A percentile compares a stretch with the other conserved stretches of the same genome.
Conservation (phyloP, 2,113 vertebrate genomes). For the Notothenia rossii region DNA sequence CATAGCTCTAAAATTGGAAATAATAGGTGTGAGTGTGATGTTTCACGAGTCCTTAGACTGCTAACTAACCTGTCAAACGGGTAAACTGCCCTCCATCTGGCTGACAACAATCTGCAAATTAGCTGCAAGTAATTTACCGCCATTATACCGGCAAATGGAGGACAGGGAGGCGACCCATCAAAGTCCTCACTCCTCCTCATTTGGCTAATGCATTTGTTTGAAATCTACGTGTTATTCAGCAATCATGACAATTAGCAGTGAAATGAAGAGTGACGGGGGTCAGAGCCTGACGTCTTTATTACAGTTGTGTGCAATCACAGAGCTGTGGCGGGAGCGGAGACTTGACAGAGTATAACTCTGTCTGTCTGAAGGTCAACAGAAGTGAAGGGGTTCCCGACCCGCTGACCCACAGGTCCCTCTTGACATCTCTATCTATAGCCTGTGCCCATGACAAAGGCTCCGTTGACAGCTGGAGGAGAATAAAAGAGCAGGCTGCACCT, state of each 20-base stretch:
- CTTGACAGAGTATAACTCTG: constrained; percentile 83
- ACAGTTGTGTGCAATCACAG: constrained; percentile 57
- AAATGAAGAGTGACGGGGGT: constrained; percentile 75
- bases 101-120: constrained; percentile 82
- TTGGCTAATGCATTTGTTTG: constrained; percentile 62
- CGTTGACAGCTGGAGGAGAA: constrained; percentile 60
- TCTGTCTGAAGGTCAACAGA: constrained; percentile 85
- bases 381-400: constrained; percentile 80
- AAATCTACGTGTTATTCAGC: constrained; percentile 49
- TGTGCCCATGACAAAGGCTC: constrained; percentile 61
- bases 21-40: constrained; percentile 80
- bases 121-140: constrained; percentile 79
- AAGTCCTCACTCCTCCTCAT: constrained; percentile 66
- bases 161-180: constrained; percentile 60
- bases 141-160: constrained; percentile 76
- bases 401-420: constrained; percentile 69
- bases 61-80: constrained; percentile 87
- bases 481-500: constrained; percentile 60
- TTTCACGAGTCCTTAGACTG: constrained; percentile 83
- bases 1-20: constrained; percentile 69
- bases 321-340: constrained; percentile 37
- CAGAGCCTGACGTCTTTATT: constrained; percentile 72
- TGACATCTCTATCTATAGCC: constrained; percentile 84
- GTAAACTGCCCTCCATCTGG: constrained; percentile 74
- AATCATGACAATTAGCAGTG: constrained; percentile 72